phyloP scores from a whole-genome alignment of 1,140 invertebrate genomes.

The Drosophila pachea region DNA sequence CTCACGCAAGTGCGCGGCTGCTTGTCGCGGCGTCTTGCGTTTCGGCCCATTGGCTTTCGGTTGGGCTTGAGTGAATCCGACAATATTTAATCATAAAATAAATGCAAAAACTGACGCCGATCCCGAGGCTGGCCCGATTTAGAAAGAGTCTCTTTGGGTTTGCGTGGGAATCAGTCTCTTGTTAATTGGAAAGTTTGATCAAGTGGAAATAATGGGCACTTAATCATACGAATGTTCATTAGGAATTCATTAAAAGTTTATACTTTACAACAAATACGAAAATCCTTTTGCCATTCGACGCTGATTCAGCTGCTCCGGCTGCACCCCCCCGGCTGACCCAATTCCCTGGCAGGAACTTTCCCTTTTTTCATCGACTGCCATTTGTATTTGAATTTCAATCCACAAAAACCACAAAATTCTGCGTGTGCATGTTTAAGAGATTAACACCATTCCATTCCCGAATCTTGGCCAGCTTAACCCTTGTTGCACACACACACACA shows the following conservation, averaged over 20 bases:
- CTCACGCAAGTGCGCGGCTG: constrained; percentile 29
- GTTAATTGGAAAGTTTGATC: constrained; percentile 55
- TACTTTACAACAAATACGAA: constrained; percentile 17
- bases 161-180: constrained; percentile 61
- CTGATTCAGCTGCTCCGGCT: neutral
- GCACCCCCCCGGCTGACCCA: constrained; percentile 27
- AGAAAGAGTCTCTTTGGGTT: constrained; percentile 44
- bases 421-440: constrained; percentile 51
- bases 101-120: constrained; percentile 42
- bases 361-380: constrained; percentile 37
- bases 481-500: constrained; percentile 19
- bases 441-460: constrained; percentile 50
- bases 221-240: constrained; percentile 11
- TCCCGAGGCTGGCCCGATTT: constrained; percentile 11
- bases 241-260: neutral
- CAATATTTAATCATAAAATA: constrained; percentile 62
- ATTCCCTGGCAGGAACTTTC: constrained; percentile 46
- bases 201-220: constrained; percentile 46
- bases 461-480: constrained; percentile 23
- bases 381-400: constrained; percentile 4
- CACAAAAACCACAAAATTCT: constrained; percentile 50
- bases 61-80: constrained; percentile 59
- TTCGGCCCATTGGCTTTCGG: constrained; percentile 51
- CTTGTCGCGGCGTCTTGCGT: constrained; percentile 15
- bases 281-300: neutral